Percentiles rank a stretch among this genome's conserved stretches.
Conservation (phyloP, 2,113 vertebrate species). For the Silurus glanis region DNA sequence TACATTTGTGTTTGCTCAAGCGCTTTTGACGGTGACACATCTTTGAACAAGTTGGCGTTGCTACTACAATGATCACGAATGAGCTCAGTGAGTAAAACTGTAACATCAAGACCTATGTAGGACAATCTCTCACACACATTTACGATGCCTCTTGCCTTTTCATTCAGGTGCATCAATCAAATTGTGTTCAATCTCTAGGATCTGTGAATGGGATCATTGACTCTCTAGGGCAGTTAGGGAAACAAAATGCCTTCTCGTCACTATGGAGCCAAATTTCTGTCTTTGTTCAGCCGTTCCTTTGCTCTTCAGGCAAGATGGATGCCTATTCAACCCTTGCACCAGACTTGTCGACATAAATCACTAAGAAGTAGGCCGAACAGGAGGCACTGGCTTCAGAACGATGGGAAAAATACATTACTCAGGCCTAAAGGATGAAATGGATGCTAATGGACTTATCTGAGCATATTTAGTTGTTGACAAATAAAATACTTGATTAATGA, state of each 20-base stretch:
- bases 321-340: constrained; percentile 53
- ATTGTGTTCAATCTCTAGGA: constrained; percentile 59
- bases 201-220: constrained; percentile 62
- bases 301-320: constrained; percentile 52
- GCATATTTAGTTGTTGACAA: constrained; percentile 40
- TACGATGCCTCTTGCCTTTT: constrained; percentile 43
- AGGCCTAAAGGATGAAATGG: constrained; percentile 34
- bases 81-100: constrained; percentile 19
- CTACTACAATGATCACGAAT: neutral
- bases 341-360: constrained; percentile 59
- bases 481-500: constrained; percentile 19
- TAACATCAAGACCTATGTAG: constrained; percentile 21
- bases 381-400: constrained; percentile 45
- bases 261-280: constrained; percentile 49
- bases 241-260: constrained; percentile 33
- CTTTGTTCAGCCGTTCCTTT: constrained; percentile 47
- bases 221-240: constrained; percentile 47
- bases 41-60: constrained; percentile 3
- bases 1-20: constrained; percentile 5
- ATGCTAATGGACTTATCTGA: constrained; percentile 42
- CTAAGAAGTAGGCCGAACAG: constrained; percentile 53
- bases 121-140: constrained; percentile 25
- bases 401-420: constrained; percentile 53
- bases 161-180: constrained; percentile 59
- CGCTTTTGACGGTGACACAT: neutral